These are phyloP conservation scores for Embiotoca jacksoni DNA, from an alignment of 2,113 vertebrate species.

Conservation along the genomic window DNA sequence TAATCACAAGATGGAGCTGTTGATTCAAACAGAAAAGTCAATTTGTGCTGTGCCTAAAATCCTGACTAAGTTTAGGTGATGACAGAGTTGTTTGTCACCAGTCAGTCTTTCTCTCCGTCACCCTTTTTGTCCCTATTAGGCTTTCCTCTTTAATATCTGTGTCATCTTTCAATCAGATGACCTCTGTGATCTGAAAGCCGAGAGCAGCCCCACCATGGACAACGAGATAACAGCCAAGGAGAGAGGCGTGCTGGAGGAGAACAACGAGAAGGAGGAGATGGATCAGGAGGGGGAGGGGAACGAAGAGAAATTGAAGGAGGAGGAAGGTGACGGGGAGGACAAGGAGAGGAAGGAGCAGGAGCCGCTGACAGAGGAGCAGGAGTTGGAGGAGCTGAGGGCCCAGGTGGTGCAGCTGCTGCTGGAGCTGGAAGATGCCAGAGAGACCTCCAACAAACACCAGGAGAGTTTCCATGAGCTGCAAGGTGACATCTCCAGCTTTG, in stretches of 20 bases:
- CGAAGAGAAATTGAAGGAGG: constrained; percentile 55
- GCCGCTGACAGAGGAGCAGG: constrained; percentile 84
- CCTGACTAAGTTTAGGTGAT: constrained; percentile 17
- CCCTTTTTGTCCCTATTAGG: neutral
- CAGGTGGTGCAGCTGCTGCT: constrained; percentile 90
- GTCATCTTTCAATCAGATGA: constrained; percentile 72
- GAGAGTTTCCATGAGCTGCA: constrained; percentile 90
- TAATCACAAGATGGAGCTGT: constrained; percentile 78
- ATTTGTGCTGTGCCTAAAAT: neutral
- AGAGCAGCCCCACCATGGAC: constrained; percentile 76
- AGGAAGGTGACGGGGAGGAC: constrained; percentile 63
- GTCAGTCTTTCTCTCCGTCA: constrained; percentile 18
- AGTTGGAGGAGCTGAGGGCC: constrained; percentile 88
- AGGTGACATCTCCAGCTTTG: constrained; percentile 79
- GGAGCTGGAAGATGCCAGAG: constrained; percentile 89
- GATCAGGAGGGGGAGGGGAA: constrained; percentile 69
- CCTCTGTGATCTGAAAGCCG: constrained; percentile 78
- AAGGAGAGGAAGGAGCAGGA: constrained; percentile 71
- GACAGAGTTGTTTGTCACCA: constrained; percentile 34
- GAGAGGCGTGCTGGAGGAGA: constrained; percentile 77
- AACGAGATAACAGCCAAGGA: constrained; percentile 82
- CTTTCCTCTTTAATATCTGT: constrained; percentile 18
- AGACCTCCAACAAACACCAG: constrained; percentile 88
- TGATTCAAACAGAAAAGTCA: constrained; percentile 50
- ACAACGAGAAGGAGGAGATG: constrained; percentile 83